Base-by-base conservation (phyloP, 2,797 vertebrate species). In the Taeniopygia guttata region DNA sequence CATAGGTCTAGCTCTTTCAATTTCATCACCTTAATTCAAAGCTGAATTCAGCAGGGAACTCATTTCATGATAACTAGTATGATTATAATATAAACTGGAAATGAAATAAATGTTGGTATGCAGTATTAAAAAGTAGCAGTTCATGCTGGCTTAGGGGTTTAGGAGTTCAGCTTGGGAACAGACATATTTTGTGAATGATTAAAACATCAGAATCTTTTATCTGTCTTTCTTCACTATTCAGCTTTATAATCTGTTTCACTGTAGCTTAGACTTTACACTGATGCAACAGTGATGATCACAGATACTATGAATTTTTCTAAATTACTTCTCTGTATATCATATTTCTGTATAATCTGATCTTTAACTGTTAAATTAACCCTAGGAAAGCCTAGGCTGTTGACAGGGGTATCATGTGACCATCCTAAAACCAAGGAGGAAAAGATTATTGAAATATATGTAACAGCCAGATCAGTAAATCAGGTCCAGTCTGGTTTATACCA, bases 11-110 rank as follows among this genome's bases (percentile, higher is more conserved):
- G 63, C 21, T 69, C 42, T 54, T 75, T 70, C 3, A 49, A 73
- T 84, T 87, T 90, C 27, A 45, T 73, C 79, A 63, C 45, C 36
- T 82, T 73, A 91, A 86, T 83, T 63, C 67, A 93, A 86, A 93
- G 76, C 16, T 60, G 55, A 76, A 79, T 91, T 92, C 84, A 84
- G 21, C 55, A 84, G 81, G 72, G 42, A 77, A 60, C 59, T 76
- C 22, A 42, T 84, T 87, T 94, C 63, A n/a, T 17, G 29, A 69
- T 90, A 88, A 84, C 62, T 55, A 52, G 18, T 54, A 89, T 67
- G 19, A 74, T 69, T 86, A 86, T 59, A 81, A 81, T 14, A 90
- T 16, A 86, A 94, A 79, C 38, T 73, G 60, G 93, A 90, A 34
- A 73, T 22, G 38, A 92, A 94, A 80, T 69, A 88, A 86, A 62